Conservation (phyloP, 1,140 invertebrate genomes). For the Drosophila kikkawai region DNA sequence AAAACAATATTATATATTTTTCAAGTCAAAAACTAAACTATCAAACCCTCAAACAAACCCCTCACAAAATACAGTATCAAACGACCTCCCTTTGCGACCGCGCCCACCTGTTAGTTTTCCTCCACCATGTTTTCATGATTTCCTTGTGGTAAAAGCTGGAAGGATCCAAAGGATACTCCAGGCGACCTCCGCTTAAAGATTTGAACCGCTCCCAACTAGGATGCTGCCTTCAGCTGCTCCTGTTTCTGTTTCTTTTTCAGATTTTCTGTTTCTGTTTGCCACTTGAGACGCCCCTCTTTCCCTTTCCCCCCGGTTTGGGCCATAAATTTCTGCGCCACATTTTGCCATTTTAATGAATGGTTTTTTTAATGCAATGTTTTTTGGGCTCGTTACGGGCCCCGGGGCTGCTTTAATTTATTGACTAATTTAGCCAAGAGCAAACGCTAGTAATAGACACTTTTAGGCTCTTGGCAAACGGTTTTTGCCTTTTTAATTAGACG, state of each 20-base stretch:
- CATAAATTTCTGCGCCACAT: constrained; percentile 77
- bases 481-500: constrained; percentile 45
- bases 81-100: neutral
- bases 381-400: constrained; percentile 60
- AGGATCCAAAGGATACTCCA: constrained; percentile 2
- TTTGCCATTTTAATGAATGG: constrained; percentile 83
- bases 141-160: neutral
- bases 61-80: neutral
- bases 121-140: neutral
- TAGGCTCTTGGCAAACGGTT: constrained; percentile 47
- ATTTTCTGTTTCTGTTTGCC: constrained; percentile 33
- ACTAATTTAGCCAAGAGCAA: constrained; percentile 60
- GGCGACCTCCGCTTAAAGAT: constrained; percentile 22
- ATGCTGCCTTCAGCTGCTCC: constrained; percentile 27
- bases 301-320: constrained; percentile 28
- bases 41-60: neutral
- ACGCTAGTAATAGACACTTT: constrained; percentile 72
- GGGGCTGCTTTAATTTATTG: constrained; percentile 71
- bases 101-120: constrained; percentile 11
- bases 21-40: neutral
- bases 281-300: constrained; percentile 52
- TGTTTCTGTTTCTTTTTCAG: constrained; percentile 20
- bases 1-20: too few species aligned
- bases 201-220: neutral
- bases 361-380: constrained; percentile 82